phyloP scores from a whole-genome alignment of 2,113 vertebrate genomes.

The Onychorhynchus coronatus region DNA sequence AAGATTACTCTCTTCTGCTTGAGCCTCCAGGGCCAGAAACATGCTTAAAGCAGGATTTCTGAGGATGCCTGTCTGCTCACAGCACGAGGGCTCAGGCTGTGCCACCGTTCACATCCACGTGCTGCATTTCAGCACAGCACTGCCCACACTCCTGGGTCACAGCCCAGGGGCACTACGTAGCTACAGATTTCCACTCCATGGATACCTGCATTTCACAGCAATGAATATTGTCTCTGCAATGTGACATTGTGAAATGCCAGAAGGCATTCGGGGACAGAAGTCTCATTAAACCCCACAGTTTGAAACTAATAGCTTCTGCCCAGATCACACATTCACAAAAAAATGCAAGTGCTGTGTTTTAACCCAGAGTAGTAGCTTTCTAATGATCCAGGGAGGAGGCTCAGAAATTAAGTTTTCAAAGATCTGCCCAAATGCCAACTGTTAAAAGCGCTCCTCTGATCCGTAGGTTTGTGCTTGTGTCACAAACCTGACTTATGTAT shows the following conservation, averaged over 20 bases:
- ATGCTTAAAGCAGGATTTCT: background rate
- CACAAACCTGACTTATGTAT: background rate
- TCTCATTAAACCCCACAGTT: background rate
- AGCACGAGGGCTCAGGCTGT: background rate
- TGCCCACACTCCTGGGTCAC: background rate
- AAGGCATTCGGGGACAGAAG: background rate
- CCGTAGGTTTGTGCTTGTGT: background rate
- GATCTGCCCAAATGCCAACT: background rate
- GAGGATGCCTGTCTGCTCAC: background rate
- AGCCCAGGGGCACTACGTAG: background rate
- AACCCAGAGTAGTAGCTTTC: background rate
- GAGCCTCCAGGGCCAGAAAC: background rate
- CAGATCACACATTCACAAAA: background rate
- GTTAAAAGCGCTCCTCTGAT: background rate
- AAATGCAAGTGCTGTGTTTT: background rate
- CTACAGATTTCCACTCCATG: background rate
- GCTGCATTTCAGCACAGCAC: background rate
- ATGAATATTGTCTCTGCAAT: background rate
- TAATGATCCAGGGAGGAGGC: background rate
- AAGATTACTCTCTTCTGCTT: background rate
- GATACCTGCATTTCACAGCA: background rate
- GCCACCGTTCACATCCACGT: accelerated
- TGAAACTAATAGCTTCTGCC: background rate
- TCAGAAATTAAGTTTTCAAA: background rate
- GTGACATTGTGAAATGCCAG: background rate